These are phyloP conservation scores for Hiodon alosoides DNA, from an alignment of 2,113 vertebrate genomes.

Conservation along the genomic window DNA sequence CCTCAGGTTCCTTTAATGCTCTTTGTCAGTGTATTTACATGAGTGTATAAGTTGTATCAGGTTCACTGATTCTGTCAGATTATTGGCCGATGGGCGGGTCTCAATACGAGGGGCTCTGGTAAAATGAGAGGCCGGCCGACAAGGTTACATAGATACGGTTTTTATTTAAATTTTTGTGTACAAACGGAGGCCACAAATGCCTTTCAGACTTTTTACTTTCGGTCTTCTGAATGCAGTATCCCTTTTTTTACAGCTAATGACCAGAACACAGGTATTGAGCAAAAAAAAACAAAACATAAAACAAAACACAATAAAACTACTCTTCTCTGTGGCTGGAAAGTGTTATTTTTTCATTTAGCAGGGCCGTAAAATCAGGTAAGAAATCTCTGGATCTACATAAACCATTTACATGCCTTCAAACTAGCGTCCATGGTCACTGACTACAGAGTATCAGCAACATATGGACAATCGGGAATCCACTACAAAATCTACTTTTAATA, in stretches of 20 bases:
- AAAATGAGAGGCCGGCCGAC: not conserved
- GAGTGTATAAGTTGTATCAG: not conserved
- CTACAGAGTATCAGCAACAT: not conserved
- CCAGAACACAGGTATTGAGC: constrained; percentile 37
- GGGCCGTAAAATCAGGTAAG: constrained; percentile 22
- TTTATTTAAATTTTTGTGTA: constrained; percentile 67
- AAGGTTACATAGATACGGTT: constrained; percentile 50
- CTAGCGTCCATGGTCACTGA: not conserved
- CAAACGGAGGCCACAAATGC: constrained; percentile 65
- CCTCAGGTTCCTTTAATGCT: not conserved
- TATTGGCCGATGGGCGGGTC: not conserved
- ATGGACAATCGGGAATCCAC: no score
- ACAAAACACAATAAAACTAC: not conserved
- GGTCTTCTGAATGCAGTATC: constrained; percentile 44
- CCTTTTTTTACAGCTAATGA: constrained; percentile 34
- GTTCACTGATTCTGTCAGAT: not conserved
- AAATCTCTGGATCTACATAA: constrained; percentile 14
- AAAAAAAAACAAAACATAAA: constrained; percentile 33
- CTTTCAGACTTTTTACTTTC: constrained; percentile 32
- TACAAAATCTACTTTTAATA: constrained; percentile 43
- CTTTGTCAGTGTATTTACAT: not conserved
- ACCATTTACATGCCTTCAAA: constrained; percentile 17
- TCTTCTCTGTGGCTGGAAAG: constrained; percentile 20
- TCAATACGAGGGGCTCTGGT: no score
- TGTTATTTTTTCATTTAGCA: constrained; percentile 2